Base-by-base conservation (phyloP, 2,113 vertebrate species). In the Steatornis caripensis region DNA sequence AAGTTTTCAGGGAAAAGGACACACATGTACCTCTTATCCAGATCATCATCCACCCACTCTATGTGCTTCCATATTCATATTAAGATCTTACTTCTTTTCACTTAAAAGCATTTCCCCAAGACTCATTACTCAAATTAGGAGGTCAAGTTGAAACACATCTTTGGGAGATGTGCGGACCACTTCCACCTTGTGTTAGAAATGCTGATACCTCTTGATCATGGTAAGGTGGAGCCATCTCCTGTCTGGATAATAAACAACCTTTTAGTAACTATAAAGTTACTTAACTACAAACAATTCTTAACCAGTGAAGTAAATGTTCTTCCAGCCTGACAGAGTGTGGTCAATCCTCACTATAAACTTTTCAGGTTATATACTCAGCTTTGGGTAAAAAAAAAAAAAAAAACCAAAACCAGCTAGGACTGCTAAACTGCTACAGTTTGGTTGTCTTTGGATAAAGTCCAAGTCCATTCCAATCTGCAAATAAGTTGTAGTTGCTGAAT, bases 141-240 rank as follows among this genome's bases (percentile, higher is more conserved):
- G 34, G 7, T 69, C 34, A 72, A 36, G 30, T 51, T 76, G 93
- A 57, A 94, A 60, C 15, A 58, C 37, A 80, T 58, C 54, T 48
- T 12, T 21, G 34, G 79, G 32, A 92, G 12, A 57, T 19, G 9
- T 13, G n/a, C 76, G 93, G 72, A 92, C 55, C 60, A 43, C 43
- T 94, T 95, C 76, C 55, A 87, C 64, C 68, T 81, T 92, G 72
- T 12, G 84, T 78, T 78, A 81, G 43, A 92, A 94, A 70, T 0
- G 3, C 36, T 81, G 43, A 54, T 70, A 74, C 29, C 34, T 84
- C 83, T 66, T 54, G 58, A 96, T 92, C 29, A 58, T 8, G 95
- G 96, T 95, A 95, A 94, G 69, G 94, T 97, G 96, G 96, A 97
- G 96, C 96, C 96, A 96, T 39, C 96, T 97, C 89, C 96, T 96